Percentiles rank a stretch among this genome's conserved stretches.
These are phyloP conservation scores for Sycophaga agraensis DNA, from an alignment of 1,140 invertebrate genomes.

Conservation along the genomic window DNA sequence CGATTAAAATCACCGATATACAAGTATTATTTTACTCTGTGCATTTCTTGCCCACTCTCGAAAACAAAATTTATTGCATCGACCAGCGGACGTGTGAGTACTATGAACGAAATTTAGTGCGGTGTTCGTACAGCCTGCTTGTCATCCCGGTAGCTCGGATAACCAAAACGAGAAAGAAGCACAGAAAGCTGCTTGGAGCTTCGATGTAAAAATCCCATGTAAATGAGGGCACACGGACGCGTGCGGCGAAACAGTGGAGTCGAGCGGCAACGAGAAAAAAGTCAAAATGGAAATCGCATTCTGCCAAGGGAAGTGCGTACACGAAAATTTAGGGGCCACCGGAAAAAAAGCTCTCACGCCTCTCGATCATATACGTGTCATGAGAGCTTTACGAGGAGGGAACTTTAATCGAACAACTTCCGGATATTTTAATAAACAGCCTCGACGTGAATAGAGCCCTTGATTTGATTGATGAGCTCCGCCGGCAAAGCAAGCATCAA, in stretches of 20 bases:
- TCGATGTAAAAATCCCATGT: no score
- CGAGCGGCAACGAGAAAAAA: no score
- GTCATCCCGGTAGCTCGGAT: background rate
- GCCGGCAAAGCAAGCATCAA: no score
- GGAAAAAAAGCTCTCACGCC: background rate
- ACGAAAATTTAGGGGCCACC: no score
- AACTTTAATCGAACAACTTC: conserved; percentile 24
- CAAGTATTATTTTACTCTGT: background rate
- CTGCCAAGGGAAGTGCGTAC: no score
- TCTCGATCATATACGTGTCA: conserved; percentile 9
- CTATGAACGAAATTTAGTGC: background rate
- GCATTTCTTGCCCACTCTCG: background rate
- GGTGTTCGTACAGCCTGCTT: background rate
- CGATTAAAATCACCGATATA: background rate
- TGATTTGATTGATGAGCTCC: conserved; percentile 15
- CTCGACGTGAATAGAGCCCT: conserved; percentile 6
- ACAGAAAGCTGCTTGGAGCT: no score
- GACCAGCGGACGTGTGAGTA: no score
- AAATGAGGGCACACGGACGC: no score
- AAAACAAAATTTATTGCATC: conserved; percentile 6
- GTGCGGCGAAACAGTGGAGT: no score
- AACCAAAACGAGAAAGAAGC: no score
- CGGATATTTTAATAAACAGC: conserved; percentile 28
- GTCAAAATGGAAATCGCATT: no score
- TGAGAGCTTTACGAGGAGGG: background rate